Conservation (phyloP, 2,797 vertebrate species). For the Cichlasoma orientale region DNA sequence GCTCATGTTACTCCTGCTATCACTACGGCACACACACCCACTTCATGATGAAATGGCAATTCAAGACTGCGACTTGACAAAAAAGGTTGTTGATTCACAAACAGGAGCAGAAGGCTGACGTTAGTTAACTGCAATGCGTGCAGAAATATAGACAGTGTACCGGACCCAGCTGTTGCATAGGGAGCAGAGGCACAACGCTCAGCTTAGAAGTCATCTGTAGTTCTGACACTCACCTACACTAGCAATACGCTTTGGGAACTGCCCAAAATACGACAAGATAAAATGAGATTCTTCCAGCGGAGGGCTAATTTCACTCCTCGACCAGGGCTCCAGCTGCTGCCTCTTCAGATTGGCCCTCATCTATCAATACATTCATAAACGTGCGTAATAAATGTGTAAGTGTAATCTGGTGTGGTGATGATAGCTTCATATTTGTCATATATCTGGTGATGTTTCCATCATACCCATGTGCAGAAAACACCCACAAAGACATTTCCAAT, state of each 20-base stretch:
- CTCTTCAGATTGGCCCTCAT: constrained; percentile 11
- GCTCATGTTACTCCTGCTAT: constrained; percentile 45
- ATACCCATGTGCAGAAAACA: constrained; percentile 10
- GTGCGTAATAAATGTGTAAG: constrained; percentile 13
- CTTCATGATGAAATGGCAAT: constrained; percentile 37
- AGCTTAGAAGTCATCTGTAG: constrained; percentile 18
- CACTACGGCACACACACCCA: constrained; percentile 26
- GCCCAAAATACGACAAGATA: constrained; percentile 8
- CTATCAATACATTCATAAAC: constrained; percentile 36
- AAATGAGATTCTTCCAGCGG: constrained; percentile 21
- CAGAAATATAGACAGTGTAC: constrained; percentile 20
- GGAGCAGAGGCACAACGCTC: neutral
- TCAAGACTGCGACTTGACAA: constrained; percentile 23
- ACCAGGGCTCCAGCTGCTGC: constrained; percentile 37
- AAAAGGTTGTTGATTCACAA: constrained; percentile 47
- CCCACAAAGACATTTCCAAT: constrained; percentile 34
- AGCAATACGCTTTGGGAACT: constrained; percentile 13
- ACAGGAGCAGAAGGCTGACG: constrained; percentile 36
- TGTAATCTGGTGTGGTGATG: constrained; percentile 18
- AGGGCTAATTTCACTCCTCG: constrained; percentile 17
- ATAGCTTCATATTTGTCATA: constrained; percentile 35
- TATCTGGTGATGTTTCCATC: constrained; percentile 20
- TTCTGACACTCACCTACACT: neutral
- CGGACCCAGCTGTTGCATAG: neutral
- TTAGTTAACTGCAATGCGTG: constrained; percentile 24